Base-by-base conservation (phyloP, 1,140 invertebrate species). In the Pseudomyrmex flavicornis region DNA sequence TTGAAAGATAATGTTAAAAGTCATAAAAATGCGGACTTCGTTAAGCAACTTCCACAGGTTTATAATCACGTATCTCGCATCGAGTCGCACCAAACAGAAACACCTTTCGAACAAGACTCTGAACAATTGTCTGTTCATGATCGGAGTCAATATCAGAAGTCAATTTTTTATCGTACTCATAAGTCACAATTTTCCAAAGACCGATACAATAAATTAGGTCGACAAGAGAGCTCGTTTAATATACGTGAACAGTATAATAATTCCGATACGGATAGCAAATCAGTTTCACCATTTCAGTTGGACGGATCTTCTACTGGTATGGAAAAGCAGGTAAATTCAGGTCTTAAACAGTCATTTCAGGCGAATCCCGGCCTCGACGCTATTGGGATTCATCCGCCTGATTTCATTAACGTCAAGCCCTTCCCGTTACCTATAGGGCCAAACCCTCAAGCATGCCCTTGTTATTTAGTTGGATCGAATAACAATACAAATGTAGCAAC, bases 371-470 rank as follows among this genome's bases (percentile, higher is more conserved):
- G 26, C 26, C n/a, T 91, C 15, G 59, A 83, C 2, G 88, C 90
- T 12, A 89, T 89, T 9, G 88, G 91, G 17, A 88, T 92, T 58
- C 91, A 92, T 17, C 91, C 92, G 52, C 90, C 91, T 52, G 74
- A 65, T 22, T 86, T 85, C 56, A 86, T 80, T 58, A 85, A 86
- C 44, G 75, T 88, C 22, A 91, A 92, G 56, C 89, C 91, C 74
- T 90, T 91, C 48, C 72, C 92, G 20, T 72, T 92, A 35, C 89
- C 91, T 26, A 22, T 93, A 70, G 91, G 90, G 61, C 89, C 92
- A 68, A 89, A 91, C 52, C 89, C 92, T 2, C 72, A 90, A 73
- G 87, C 89, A 26, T 93, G 92, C 88, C 92, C 92, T 12, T 93
- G 92, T 62, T 92, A 92, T 44, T 73, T 93, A 58, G 88, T 93